Evolutionary conservation across 2,888 invertebrate genomes (phyloP).

Genomic region (Saturnia pavonia): DNA sequence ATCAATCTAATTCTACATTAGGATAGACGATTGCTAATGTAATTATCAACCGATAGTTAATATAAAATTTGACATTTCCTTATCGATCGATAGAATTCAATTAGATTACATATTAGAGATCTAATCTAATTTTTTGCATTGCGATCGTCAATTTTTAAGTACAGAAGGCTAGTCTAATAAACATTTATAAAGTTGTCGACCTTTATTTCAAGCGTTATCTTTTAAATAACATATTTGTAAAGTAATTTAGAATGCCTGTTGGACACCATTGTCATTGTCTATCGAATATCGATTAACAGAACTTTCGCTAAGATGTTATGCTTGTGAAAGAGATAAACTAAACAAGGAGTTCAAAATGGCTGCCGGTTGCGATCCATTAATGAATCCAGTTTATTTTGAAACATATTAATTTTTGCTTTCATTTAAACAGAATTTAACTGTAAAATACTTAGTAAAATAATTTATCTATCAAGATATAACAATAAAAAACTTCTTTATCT

Average conservation of each 20-base stretch:
- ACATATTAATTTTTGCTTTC: background rate
- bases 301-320: no score
- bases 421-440: background rate
- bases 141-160: constrained; percentile 4
- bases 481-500: no score
- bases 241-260: background rate
- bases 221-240: background rate
- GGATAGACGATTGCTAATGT: background rate
- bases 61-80: constrained; percentile 30
- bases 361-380: background rate
- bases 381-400: background rate
- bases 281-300: no score
- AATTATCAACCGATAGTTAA: background rate
- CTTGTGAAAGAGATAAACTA: background rate
- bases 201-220: constrained; percentile 18
- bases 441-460: background rate
- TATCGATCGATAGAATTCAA: constrained; percentile 18
- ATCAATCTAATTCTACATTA: background rate
- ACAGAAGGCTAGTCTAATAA: constrained; percentile 20
- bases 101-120: background rate
- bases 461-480: background rate
- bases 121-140: constrained; percentile 12
- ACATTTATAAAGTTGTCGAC: constrained; percentile 20
- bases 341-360: background rate
- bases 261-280: background rate